These are phyloP conservation scores for Tetrax tetrax DNA, from an alignment of 2,113 vertebrate genomes.

Conservation along the genomic window DNA sequence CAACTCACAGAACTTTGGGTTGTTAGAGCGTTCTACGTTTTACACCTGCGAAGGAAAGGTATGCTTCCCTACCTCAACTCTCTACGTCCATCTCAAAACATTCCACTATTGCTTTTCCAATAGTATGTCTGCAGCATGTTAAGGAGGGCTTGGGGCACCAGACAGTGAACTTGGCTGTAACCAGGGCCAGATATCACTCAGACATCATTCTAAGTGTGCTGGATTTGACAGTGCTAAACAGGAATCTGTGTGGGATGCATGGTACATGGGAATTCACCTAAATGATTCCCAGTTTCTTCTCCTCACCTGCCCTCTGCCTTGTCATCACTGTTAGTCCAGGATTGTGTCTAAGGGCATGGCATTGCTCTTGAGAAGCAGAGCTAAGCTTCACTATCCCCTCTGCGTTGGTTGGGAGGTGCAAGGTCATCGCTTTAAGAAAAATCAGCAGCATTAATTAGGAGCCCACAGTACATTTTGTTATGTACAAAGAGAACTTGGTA, in stretches of 20 bases:
- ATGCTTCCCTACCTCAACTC: neutral
- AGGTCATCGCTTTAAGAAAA: neutral
- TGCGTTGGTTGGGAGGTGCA: neutral
- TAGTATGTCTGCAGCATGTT: neutral
- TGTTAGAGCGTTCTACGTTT: neutral
- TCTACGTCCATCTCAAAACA: neutral
- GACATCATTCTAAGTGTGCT: neutral
- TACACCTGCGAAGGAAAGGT: neutral
- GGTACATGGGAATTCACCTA: neutral
- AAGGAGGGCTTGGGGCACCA: neutral
- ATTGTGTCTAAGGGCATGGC: neutral
- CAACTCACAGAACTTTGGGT: neutral
- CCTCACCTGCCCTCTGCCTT: neutral
- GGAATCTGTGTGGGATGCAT: rapidly evolving
- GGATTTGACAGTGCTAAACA: neutral
- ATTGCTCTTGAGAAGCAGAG: neutral
- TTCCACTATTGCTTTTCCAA: neutral
- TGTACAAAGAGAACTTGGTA: neutral
- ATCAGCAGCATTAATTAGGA: neutral
- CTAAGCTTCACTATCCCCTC: neutral
- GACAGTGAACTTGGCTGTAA: neutral
- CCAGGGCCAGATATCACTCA: neutral
- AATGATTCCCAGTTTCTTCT: neutral
- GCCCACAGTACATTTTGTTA: neutral
- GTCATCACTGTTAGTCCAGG: rapidly evolving